These are phyloP conservation scores for Enteromius afrohamiltoni DNA, from an alignment of 2,797 vertebrate genomes.

Conservation along the genomic window DNA sequence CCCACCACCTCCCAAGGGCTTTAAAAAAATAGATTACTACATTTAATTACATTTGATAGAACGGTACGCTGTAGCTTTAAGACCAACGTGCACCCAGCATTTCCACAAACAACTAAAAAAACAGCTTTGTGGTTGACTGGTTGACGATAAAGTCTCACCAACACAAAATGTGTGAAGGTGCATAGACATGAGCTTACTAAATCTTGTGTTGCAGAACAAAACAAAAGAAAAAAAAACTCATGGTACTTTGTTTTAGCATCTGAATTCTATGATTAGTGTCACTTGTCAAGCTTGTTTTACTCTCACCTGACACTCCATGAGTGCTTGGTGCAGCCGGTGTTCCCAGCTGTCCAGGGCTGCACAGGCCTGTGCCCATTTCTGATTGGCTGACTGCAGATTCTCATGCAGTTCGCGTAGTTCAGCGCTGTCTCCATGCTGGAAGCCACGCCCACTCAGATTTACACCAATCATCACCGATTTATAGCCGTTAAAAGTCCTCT, in stretches of 20 bases:
- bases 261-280: neutral
- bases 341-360: constrained; percentile 81
- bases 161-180: neutral
- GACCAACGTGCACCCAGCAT: neutral
- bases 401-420: constrained; percentile 80
- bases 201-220: neutral
- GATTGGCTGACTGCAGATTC: constrained; percentile 79
- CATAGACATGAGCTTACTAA: neutral
- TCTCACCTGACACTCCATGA: constrained; percentile 87
- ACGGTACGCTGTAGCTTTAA: neutral
- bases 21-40: too few relatives aligned
- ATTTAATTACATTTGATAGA: neutral
- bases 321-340: constrained; percentile 74
- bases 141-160: neutral
- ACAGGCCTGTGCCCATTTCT: constrained; percentile 83
- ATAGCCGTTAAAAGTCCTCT: constrained; percentile 85
- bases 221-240: neutral
- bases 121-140: neutral
- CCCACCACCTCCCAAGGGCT: too few relatives aligned
- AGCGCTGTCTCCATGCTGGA: constrained; percentile 72
- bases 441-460: constrained; percentile 80
- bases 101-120: neutral
- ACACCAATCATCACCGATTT: constrained; percentile 86
- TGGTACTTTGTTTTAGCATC: neutral
- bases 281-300: neutral